These are phyloP conservation scores for Ephialtes manifestator DNA, from an alignment of 2,888 invertebrate species.

Conservation along the genomic window DNA sequence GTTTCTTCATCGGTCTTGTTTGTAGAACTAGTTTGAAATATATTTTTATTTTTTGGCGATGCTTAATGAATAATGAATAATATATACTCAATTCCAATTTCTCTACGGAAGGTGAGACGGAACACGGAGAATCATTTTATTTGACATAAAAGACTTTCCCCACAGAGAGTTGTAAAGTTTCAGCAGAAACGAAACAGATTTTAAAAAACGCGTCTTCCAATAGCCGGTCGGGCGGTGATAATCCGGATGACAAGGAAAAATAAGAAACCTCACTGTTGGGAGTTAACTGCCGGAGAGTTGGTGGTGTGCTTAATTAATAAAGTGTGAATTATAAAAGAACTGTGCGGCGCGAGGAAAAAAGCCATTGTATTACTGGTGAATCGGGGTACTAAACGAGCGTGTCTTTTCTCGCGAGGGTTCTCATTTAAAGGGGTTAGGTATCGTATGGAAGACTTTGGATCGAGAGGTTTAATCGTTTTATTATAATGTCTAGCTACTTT, in stretches of 20 bases:
- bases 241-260: constrained; percentile 7
- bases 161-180: background rate
- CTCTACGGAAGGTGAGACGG: too few relatives aligned
- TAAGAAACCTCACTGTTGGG: constrained; percentile 11
- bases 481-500: constrained; percentile 24
- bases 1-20: too few relatives aligned
- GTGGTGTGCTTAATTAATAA: constrained; percentile 41
- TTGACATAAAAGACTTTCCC: background rate
- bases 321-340: constrained; percentile 44
- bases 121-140: background rate
- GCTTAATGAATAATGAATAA: too few relatives aligned
- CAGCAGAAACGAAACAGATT: background rate
- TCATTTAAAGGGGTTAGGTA: constrained; percentile 4
- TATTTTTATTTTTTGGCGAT: too few relatives aligned
- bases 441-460: constrained; percentile 6
- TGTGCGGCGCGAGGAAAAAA: constrained; percentile 14
- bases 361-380: constrained; percentile 26
- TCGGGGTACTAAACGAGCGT: constrained; percentile 13
- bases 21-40: too few relatives aligned
- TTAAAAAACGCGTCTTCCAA: too few relatives aligned
- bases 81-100: background rate
- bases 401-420: background rate
- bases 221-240: background rate
- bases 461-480: constrained; percentile 28
- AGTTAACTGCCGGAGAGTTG: background rate